Conservation (phyloP, 2,888 invertebrate species). For the Miltochrista miniata region DNA sequence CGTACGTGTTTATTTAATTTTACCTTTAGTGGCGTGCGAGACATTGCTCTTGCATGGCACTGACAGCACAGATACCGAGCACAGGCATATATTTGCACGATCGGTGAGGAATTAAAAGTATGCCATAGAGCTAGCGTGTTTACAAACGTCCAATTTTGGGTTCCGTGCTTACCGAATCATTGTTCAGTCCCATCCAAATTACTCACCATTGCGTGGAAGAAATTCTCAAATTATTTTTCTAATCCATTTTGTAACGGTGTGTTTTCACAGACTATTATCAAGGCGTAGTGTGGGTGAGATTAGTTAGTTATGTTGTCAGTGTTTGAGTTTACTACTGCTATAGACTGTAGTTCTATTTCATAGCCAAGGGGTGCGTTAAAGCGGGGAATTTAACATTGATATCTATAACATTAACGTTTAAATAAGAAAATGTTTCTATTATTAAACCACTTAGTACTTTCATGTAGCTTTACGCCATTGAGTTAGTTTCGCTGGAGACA, state of each 20-base stretch:
- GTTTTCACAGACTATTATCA: constrained; percentile 43
- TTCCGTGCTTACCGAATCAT: constrained; percentile 43
- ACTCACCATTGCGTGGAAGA: constrained; percentile 48
- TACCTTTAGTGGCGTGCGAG: constrained; percentile 52
- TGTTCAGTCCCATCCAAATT: constrained; percentile 47
- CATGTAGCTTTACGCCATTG: too few species aligned
- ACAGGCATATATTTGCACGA: constrained; percentile 55
- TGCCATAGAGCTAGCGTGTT: constrained; percentile 63
- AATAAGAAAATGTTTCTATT: too few species aligned
- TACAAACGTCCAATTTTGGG: constrained; percentile 50
- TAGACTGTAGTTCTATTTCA: constrained; percentile 1
- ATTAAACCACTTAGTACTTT: too few species aligned
- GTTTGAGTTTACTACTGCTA: constrained; percentile 11
- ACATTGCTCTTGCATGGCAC: constrained; percentile 40
- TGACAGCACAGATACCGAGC: constrained; percentile 38
- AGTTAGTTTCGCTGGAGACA: too few species aligned
- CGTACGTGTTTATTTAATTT: constrained; percentile 69
- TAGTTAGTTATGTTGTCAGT: constrained; percentile 24
- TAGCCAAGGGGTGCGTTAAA: background rate
- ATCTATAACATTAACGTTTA: too few species aligned
- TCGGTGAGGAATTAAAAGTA: constrained; percentile 62
- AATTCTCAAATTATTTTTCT: constrained; percentile 44
- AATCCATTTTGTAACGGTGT: constrained; percentile 48
- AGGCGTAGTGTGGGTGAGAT: constrained; percentile 21
- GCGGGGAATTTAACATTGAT: too few species aligned